phyloP scores from a whole-genome alignment of 2,113 vertebrate species.

The Asarcornis scutulata region DNA sequence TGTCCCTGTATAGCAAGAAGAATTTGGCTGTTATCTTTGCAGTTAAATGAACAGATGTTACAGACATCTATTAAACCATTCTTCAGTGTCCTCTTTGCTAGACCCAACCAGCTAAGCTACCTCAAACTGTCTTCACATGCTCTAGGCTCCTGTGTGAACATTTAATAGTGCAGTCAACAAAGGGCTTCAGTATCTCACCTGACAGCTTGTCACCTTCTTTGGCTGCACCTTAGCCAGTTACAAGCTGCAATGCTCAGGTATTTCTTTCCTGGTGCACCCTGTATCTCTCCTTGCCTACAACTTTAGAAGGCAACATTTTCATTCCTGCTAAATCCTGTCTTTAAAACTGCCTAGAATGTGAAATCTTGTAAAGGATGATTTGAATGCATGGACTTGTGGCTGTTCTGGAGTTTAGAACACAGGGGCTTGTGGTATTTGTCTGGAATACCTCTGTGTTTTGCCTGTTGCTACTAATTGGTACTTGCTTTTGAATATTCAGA shows the following conservation, averaged over 20 bases:
- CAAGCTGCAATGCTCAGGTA: neutral
- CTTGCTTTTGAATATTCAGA: neutral
- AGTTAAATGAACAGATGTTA: neutral
- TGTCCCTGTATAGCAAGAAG: neutral
- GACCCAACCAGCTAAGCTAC: neutral
- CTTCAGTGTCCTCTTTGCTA: neutral
- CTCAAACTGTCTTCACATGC: neutral
- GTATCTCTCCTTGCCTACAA: neutral
- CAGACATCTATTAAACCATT: neutral
- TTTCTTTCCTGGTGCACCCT: neutral
- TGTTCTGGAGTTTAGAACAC: neutral
- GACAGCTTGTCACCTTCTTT: neutral
- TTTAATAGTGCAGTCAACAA: rapidly evolving
- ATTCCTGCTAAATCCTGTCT: neutral
- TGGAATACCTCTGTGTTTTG: neutral
- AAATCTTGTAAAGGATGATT: neutral
- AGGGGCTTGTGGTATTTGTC: neutral
- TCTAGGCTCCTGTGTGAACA: neutral
- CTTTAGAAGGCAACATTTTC: neutral
- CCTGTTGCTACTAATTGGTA: neutral
- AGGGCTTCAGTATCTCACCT: neutral
- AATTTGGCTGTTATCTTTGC: neutral
- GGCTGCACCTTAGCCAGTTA: neutral
- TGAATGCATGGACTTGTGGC: neutral
- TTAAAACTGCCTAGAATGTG: neutral